A percentile compares a stretch with the other conserved stretches of the same genome.
Conservation (phyloP, 2,797 vertebrate species). For the Bovichtus diacanthus region DNA sequence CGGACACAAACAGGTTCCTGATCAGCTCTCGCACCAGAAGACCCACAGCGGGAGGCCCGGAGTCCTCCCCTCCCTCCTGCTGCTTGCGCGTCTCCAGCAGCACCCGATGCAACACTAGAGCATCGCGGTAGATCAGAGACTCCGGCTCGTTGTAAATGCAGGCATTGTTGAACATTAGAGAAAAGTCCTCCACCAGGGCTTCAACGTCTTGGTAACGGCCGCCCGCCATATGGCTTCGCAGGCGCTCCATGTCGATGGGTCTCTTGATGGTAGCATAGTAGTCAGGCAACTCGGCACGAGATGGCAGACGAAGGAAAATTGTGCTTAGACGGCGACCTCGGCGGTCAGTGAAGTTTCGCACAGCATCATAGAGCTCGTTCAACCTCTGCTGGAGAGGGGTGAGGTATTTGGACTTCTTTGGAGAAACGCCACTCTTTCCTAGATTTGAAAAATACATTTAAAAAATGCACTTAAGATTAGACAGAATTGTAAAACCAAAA, state of each 20-base stretch:
- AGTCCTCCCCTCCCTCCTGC: constrained; percentile 91
- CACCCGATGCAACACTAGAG: constrained; percentile 95
- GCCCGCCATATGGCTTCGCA: constrained; percentile 95
- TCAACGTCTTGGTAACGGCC: constrained; percentile 98
- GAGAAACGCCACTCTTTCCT: constrained; percentile 95
- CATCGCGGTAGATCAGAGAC: constrained; percentile 98
- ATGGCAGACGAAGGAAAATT: constrained; percentile 96
- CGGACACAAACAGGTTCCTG: constrained; percentile 96
- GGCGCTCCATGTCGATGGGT: constrained; percentile 97
- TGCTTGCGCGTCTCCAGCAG: constrained; percentile 93
- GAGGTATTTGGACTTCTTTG: constrained; percentile 97
- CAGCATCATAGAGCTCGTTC: constrained; percentile 96
- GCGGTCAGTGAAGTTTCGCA: constrained; percentile 96
- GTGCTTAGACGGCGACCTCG: constrained; percentile 94
- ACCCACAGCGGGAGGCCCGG: constrained; percentile 88
- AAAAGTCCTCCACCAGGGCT: constrained; percentile 96
- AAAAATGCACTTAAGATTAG: not conserved
- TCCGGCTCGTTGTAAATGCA: constrained; percentile 99
- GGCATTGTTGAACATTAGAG: constrained; percentile 99
- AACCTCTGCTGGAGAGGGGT: constrained; percentile 97
- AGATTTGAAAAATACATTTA: too few species aligned
- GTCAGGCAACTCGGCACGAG: constrained; percentile 96
- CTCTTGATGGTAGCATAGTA: constrained; percentile 98
- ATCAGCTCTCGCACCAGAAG: constrained; percentile 95
- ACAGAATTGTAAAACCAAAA: not conserved